A percentile compares a stretch with the other conserved stretches of the same genome.
phyloP scores from a whole-genome alignment of 2,113 vertebrate genomes.

The Mionectes macconnelli region DNA sequence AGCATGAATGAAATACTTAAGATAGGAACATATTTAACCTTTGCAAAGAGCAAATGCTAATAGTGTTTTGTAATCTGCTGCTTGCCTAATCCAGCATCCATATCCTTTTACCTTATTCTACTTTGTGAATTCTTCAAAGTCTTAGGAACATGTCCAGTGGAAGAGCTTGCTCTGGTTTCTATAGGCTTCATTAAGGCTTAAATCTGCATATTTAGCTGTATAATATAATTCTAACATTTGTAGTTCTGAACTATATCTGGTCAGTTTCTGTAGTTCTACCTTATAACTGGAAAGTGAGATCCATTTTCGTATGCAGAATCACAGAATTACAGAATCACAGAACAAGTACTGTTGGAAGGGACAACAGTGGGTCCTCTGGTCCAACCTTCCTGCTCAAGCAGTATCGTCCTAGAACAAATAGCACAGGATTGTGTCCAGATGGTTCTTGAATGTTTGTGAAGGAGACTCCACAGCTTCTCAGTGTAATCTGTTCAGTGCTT shows the following conservation, averaged over 20 bases:
- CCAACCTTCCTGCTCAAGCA: not conserved
- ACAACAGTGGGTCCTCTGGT: not conserved
- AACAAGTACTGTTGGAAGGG: not conserved
- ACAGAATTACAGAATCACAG: not conserved
- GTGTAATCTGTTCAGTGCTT: not conserved
- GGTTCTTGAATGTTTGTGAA: not conserved
- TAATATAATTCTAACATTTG: not conserved
- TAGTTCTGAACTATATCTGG: not conserved
- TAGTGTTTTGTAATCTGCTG: conserved; percentile 16
- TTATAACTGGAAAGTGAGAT: not conserved
- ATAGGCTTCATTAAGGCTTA: not conserved
- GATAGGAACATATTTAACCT: conserved; percentile 1
- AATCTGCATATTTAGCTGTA: not conserved
- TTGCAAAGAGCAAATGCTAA: conserved; percentile 30
- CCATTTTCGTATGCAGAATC: not conserved
- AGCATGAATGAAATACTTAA: not conserved
- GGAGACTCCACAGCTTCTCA: not conserved
- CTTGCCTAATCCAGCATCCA: not conserved
- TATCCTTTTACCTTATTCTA: not conserved
- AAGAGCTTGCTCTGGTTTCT: not conserved
- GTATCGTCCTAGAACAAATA: no score
- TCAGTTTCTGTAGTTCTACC: not conserved
- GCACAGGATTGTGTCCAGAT: not conserved
- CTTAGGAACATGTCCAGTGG: not conserved
- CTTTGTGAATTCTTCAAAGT: not conserved